Evolutionary conservation across 2,888 invertebrate genomes (phyloP).

Genomic region (Allophyes oxyacanthae): DNA sequence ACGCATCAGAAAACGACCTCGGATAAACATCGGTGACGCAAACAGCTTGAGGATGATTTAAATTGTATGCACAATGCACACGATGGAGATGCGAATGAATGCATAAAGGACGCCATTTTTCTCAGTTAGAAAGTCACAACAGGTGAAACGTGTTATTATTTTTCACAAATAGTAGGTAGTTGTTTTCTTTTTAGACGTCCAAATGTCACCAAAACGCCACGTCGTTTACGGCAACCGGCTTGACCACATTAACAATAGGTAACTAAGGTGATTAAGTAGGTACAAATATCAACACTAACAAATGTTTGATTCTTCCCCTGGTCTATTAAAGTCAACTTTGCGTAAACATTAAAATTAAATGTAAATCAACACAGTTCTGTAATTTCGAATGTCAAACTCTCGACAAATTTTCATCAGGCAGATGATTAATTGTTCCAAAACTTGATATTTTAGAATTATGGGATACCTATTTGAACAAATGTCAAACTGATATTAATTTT

Average conservation of each 20-base stretch:
- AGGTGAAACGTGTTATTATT: constrained; percentile 44
- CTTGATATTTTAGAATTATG: constrained; percentile 40
- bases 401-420: constrained; percentile 36
- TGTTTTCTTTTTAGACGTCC: constrained; percentile 18
- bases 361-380: constrained; percentile 17
- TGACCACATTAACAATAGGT: constrained; percentile 6
- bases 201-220: constrained; percentile 15
- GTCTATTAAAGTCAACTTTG: constrained; percentile 23
- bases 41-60: constrained; percentile 57
- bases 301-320: constrained; percentile 7
- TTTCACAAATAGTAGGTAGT: constrained; percentile 32
- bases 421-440: constrained; percentile 43
- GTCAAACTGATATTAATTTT: constrained; percentile 34
- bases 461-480: constrained; percentile 30
- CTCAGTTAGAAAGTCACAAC: constrained; percentile 54
- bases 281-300: constrained; percentile 4
- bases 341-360: constrained; percentile 10
- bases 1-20: constrained; percentile 57
- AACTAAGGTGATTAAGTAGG: constrained; percentile 7
- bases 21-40: constrained; percentile 64
- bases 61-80: constrained; percentile 59
- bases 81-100: constrained; percentile 39
- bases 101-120: constrained; percentile 45
- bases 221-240: constrained; percentile 20
- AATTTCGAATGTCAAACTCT: constrained; percentile 35